Conservation (phyloP, 2,888 invertebrate species). For the Drosophila tripunctata region DNA sequence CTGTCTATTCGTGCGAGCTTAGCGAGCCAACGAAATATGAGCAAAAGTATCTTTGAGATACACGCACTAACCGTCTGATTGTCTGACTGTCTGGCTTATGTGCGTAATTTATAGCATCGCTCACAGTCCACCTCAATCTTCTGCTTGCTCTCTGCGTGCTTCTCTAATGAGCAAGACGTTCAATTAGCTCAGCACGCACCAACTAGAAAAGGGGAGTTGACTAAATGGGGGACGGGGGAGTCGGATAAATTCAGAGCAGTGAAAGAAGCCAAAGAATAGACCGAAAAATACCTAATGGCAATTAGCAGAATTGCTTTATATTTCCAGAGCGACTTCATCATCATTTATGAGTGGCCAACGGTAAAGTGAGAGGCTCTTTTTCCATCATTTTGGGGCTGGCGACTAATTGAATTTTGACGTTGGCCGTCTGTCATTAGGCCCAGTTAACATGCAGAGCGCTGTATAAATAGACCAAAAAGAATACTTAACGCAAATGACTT, state of each 20-base stretch:
- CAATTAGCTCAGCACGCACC: slow-evolving; percentile 77
- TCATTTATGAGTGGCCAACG: slow-evolving; percentile 63
- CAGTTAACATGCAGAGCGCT: slow-evolving; percentile 36
- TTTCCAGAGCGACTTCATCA: slow-evolving; percentile 69
- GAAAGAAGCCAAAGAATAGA: slow-evolving; percentile 25
- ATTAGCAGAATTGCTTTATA: slow-evolving; percentile 84
- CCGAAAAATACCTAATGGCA: slow-evolving; percentile 82
- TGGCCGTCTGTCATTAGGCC: slow-evolving; percentile 61
- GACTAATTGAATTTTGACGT: slow-evolving; percentile 76
- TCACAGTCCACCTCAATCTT: slow-evolving; percentile 7
- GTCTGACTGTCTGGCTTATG: slow-evolving; percentile 63
- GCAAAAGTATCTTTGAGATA: slow-evolving; percentile 69
- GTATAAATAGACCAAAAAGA: slow-evolving; percentile 35
- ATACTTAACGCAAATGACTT: slow-evolving; percentile 67
- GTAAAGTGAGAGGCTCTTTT: background rate
- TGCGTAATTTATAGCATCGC: slow-evolving; percentile 67
- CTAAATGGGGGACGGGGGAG: background rate
- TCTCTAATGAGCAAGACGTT: slow-evolving; percentile 82
- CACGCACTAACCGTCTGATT: slow-evolving; percentile 8
- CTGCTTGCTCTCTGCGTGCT: slow-evolving; percentile 27
- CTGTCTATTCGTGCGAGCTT: slow-evolving; percentile 48
- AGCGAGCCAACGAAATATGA: slow-evolving; percentile 66
- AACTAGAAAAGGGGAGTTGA: background rate
- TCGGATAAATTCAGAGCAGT: background rate
- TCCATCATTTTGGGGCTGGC: slow-evolving; percentile 9